A percentile compares a stretch with the other conserved stretches of the same genome.
Evolutionary conservation across 2,888 invertebrate genomes (phyloP).

Genomic region (Lycia hirtaria): DNA sequence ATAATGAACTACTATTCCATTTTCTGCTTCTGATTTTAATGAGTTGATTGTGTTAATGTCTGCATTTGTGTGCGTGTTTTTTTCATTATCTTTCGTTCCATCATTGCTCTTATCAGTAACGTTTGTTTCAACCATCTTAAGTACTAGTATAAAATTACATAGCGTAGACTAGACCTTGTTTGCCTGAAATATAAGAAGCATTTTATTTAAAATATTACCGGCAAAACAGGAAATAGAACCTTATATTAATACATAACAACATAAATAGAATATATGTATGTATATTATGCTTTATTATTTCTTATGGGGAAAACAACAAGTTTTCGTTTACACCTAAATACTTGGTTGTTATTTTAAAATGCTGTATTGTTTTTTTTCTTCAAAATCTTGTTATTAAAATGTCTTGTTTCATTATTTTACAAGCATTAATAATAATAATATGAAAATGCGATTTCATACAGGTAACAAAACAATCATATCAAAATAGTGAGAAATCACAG

Average conservation of each 20-base stretch:
- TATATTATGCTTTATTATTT: neutral
- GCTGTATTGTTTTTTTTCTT: too few relatives aligned
- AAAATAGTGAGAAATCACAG: too few relatives aligned
- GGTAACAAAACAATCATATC: too few relatives aligned
- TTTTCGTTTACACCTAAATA: too few relatives aligned
- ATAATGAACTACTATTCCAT: constrained; percentile 57
- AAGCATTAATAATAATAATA: too few relatives aligned
- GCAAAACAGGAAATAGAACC: neutral
- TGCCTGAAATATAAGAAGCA: constrained; percentile 21
- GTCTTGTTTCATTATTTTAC: too few relatives aligned
- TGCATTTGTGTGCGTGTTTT: constrained; percentile 43
- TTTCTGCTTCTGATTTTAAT: constrained; percentile 61
- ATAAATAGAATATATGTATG: neutral
- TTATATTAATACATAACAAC: neutral
- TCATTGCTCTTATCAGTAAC: constrained; percentile 37
- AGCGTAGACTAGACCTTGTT: constrained; percentile 34
- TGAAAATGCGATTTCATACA: too few relatives aligned
- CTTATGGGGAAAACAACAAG: neutral
- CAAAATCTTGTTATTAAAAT: too few relatives aligned
- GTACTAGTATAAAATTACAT: constrained; percentile 38
- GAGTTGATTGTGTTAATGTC: constrained; percentile 73
- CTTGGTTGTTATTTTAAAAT: too few relatives aligned
- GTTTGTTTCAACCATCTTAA: constrained; percentile 44
- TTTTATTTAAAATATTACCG: neutral
- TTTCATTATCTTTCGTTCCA: constrained; percentile 35